Conservation (phyloP, 2,888 invertebrate species). For the Lamellibrachia satsuma region DNA sequence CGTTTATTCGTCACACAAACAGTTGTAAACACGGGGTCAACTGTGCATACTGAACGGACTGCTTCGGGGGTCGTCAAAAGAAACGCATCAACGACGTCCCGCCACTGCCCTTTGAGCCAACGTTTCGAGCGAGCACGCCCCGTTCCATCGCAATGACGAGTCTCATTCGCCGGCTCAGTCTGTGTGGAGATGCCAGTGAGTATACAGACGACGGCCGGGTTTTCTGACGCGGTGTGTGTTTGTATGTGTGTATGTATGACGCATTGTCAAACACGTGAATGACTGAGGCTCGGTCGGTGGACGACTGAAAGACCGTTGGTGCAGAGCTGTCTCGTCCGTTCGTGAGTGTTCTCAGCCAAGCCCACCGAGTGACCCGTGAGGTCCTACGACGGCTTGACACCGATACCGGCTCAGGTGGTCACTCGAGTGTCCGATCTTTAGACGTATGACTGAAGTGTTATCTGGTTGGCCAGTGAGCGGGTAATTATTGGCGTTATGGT, state of each 20-base stretch:
- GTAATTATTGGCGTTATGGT: neutral
- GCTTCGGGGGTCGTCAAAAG: neutral
- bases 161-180: neutral
- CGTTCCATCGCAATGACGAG: neutral
- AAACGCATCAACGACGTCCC: neutral
- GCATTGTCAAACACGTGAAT: no score
- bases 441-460: neutral
- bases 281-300: no score
- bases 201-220: neutral
- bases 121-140: neutral
- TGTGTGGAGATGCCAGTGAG: neutral
- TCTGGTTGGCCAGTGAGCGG: neutral
- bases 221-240: no score
- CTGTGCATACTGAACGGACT: neutral
- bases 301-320: neutral
- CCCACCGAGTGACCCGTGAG: neutral
- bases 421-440: neutral
- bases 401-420: neutral
- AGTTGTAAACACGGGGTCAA: neutral
- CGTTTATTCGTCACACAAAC: neutral
- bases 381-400: neutral
- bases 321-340: neutral
- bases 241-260: no score
- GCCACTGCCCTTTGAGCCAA: neutral
- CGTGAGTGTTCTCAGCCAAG: neutral